Conservation (phyloP, 2,797 vertebrate species). For the Thunnus albacares region DNA sequence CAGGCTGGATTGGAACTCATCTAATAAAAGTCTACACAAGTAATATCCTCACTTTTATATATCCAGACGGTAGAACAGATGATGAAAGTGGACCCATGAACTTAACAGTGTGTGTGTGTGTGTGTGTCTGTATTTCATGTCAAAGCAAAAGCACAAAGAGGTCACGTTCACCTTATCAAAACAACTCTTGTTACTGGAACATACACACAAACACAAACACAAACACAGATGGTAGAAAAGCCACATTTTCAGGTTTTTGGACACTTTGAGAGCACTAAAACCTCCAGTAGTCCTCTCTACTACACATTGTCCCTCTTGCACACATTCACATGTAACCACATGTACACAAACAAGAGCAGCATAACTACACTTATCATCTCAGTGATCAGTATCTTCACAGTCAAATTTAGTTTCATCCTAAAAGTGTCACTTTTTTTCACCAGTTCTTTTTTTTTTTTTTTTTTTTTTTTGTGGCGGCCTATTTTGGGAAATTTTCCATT, state of each 20-base stretch:
- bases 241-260: not conserved
- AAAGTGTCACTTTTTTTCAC: constrained; percentile 18
- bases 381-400: constrained; percentile 1
- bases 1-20: not conserved
- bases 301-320: not conserved
- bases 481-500: constrained; percentile 33
- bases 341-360: not conserved
- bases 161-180: not conserved
- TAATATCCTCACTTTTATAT: constrained; percentile 4
- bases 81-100: not conserved
- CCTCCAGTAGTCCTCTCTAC: not conserved
- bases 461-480: not conserved
- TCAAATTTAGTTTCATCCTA: constrained; percentile 13
- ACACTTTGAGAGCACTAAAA: not conserved
- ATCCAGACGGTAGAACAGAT: constrained; percentile 1
- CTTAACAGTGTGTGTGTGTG: not conserved
- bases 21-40: not conserved
- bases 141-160: constrained; percentile 8
- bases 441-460: not conserved
- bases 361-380: not conserved
- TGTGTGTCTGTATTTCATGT: not conserved
- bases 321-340: not conserved
- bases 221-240: constrained; percentile 14
- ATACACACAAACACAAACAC: not conserved
- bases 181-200: not conserved